Evolutionary conservation across 1,140 invertebrate genomes (phyloP), one percentile per base, ranked within the genome.

Genomic region (Drosophila insularis): DNA sequence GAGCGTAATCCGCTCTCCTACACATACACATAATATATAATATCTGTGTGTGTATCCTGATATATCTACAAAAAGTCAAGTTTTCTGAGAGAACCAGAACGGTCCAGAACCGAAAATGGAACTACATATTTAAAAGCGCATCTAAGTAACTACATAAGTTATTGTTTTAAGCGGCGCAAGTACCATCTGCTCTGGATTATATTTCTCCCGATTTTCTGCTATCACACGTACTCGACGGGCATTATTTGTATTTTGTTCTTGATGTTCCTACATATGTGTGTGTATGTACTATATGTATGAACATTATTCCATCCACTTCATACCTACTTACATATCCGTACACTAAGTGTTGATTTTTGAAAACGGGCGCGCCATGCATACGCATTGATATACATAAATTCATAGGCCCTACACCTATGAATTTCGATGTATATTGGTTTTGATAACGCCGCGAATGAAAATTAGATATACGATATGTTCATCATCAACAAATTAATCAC

Each of bases 181-280:
- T 35, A 35, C 27, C 55, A 58, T 19, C 19, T 35, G 7, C 32
- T 58, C 31, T 58, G 55, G 32, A 58, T 17, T 35, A 3, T 35
- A 35, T 35, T 58, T 35, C 27, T 32, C 27, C 10, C 10, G 8
- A 31, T 58, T 58, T 58, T 58, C 55, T n/a, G 55, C 55, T 58
- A 58, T 50, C 17, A 50, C 43, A 50, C 43, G 43, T 50, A 50
- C 17, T 21, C 17, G 43, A 19, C 55, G 55, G 55, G 55, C 55
- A 58, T 50, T 50, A 50, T 58, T 58, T 58, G 55, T 35, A 58
- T 58, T 58, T 58, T 58, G 55, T 58, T 58, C 55, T 35, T 58
- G 27, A 8, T 35, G 43, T 50, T 50, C 43, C 43, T 50, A 21
- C 43, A 50, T 46, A 46, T 17, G 14, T 46, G 17, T 21, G 43